Conservation (phyloP, 2,113 vertebrate species). For the Pterocles burchelli region DNA sequence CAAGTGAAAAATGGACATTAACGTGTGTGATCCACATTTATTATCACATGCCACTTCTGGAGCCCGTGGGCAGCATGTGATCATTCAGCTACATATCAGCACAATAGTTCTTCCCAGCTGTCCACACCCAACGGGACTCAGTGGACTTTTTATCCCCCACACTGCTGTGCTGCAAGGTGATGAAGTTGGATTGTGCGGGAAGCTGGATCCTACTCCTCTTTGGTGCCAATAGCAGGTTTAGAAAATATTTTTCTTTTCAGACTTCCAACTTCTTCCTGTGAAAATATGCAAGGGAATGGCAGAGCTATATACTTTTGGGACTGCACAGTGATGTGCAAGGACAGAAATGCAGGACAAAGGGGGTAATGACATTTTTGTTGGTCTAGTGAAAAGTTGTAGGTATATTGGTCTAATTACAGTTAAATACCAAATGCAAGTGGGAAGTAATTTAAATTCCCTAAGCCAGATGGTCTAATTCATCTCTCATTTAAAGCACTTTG, state of each 20-base stretch:
- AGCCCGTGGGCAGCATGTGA: background rate
- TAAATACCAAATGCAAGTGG: background rate
- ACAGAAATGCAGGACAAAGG: background rate
- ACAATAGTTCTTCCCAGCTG: background rate
- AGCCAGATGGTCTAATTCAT: slow-evolving; percentile 35
- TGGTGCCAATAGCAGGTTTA: background rate
- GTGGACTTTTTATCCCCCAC: background rate
- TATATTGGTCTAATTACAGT: background rate
- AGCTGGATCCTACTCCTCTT: background rate
- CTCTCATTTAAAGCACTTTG: slow-evolving; percentile 10
- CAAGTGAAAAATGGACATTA: background rate
- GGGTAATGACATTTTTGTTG: background rate
- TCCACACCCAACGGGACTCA: too few species aligned
- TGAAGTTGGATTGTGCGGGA: background rate
- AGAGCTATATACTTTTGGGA: background rate
- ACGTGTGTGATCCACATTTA: background rate
- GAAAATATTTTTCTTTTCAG: background rate
- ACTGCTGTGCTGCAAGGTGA: background rate
- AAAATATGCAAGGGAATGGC: background rate
- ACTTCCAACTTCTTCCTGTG: background rate
- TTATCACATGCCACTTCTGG: background rate
- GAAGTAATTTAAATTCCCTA: slow-evolving; percentile 18
- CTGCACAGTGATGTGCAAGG: background rate
- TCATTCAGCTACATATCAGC: background rate
- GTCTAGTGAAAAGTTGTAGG: background rate